Percentiles rank a stretch among this genome's conserved stretches.
Conservation (phyloP, 1,140 invertebrate species). For the Bicyclus anynana region DNA sequence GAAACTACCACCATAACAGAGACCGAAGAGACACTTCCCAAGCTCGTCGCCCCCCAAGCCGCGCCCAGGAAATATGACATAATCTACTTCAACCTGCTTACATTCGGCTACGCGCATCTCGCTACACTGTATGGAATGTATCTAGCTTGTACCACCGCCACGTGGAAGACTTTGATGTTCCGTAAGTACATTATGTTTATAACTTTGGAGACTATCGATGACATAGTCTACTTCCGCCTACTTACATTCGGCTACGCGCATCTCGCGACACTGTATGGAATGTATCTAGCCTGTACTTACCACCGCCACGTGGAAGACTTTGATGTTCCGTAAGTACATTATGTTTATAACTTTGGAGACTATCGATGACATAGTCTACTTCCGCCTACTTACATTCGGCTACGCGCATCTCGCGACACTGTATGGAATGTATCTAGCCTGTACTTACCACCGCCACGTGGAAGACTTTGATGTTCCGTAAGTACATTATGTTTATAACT, state of each 20-base stretch:
- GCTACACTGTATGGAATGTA: slow-evolving; percentile 87
- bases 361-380: slow-evolving; percentile 38
- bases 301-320: slow-evolving; percentile 81
- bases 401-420: slow-evolving; percentile 79
- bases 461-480: background rate
- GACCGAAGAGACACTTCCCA: slow-evolving; percentile 19
- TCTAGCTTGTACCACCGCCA: slow-evolving; percentile 82
- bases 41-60: slow-evolving; percentile 37
- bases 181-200: slow-evolving; percentile 77
- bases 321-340: slow-evolving; percentile 82
- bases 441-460: slow-evolving; percentile 32
- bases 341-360: slow-evolving; percentile 3
- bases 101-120: slow-evolving; percentile 84
- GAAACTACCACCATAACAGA: background rate
- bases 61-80: slow-evolving; percentile 38
- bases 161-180: slow-evolving; percentile 82
- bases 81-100: slow-evolving; percentile 35
- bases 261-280: slow-evolving; percentile 4
- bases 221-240: slow-evolving; percentile 39
- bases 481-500: too few species aligned
- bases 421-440: background rate
- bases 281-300: slow-evolving; percentile 69
- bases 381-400: slow-evolving; percentile 73
- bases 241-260: slow-evolving; percentile 80
- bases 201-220: slow-evolving; percentile 36